phyloP scores from a whole-genome alignment of 2,888 invertebrate genomes.

The Drosophila rellima region DNA sequence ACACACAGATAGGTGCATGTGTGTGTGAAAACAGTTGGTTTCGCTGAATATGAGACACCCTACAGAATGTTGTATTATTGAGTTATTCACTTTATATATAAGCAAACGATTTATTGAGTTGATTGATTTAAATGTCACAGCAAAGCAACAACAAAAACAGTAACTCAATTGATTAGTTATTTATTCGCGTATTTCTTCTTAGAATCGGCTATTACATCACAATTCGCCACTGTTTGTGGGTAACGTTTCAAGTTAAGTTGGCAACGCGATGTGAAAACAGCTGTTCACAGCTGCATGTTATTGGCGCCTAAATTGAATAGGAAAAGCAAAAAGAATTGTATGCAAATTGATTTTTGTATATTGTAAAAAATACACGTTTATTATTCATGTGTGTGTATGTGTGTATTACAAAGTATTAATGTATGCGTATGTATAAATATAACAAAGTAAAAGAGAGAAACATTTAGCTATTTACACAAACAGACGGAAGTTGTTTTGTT shows the following conservation, averaged over 20 bases:
- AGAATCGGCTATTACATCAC: constrained; percentile 53
- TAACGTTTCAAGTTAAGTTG: constrained; percentile 39
- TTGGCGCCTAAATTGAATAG: constrained; percentile 14
- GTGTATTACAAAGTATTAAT: constrained; percentile 61
- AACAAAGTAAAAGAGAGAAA: constrained; percentile 62
- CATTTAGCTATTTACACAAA: constrained; percentile 72
- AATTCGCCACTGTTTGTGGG: constrained; percentile 24
- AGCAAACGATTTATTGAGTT: constrained; percentile 6
- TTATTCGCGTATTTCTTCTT: constrained; percentile 22
- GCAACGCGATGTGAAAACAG: constrained; percentile 60
- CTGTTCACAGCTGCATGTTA: constrained; percentile 46
- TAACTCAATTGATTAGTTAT: constrained; percentile 22
- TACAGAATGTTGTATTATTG: constrained; percentile 21
- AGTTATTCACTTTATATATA: constrained; percentile 5
- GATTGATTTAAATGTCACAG: constrained; percentile 21
- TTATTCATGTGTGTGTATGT: constrained; percentile 51
- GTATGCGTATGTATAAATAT: constrained; percentile 39
- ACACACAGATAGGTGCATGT: constrained; percentile 3
- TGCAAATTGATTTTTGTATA: constrained; percentile 41
- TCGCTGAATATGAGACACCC: constrained; percentile 22
- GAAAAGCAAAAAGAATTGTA: neutral
- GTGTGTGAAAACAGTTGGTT: constrained; percentile 23
- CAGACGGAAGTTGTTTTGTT: constrained; percentile 37
- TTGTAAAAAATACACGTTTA: constrained; percentile 76
- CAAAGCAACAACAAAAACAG: constrained; percentile 10